Evolutionary conservation across 2,113 vertebrate species (phyloP), one percentile per base, ranked within the genome.

Genomic region (Mustela lutreola): DNA sequence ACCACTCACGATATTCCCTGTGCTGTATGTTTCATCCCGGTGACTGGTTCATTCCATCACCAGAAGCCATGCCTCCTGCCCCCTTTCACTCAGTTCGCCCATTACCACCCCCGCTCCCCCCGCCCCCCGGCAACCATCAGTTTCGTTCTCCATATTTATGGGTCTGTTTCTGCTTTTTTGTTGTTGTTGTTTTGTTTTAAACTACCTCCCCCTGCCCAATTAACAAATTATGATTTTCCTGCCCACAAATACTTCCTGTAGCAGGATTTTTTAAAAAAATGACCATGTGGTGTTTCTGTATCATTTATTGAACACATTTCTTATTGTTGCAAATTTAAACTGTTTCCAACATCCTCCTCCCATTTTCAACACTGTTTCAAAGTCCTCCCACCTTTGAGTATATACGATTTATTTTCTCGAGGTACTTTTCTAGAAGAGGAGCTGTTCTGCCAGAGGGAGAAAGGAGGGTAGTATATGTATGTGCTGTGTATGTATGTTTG

Each of bases 251-350:
- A 19, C 48, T 89, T 42, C 10, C 63, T 73, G 33, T 33, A 48
- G 26, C 36, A 67, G 60, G 21, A 60, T 97, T 80, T 88, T 89
- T 88, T 88, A 0, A 53, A 15, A 56, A 95, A 91, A 19, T 50
- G 70, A 11, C 11, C 18, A 75, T 88, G 65, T 53, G 70, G 48
- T 83, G 28, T 81, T 96, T 96, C 50, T 24, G 14, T 28, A 5
- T 79, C 67, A 91, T 90, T 92, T 85, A 79, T n/a, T 80, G 85
- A 84, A 33, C 24, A 24, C 28, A 22, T 83, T 80, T 79, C 45
- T 79, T 70, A 39, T 15, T 93, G 71, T n/a, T 80, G 36, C 7
- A 56, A 8, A 45, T 75, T 94, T 33, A 63, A 88, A 39, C 84
- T 48, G 5, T 42, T 67, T 67, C 26, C 2, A 33, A 16, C 0